A percentile compares a stretch with the other conserved stretches of the same genome.
Conservation (phyloP, 2,888 invertebrate species). For the Amphiduros pacificus region DNA sequence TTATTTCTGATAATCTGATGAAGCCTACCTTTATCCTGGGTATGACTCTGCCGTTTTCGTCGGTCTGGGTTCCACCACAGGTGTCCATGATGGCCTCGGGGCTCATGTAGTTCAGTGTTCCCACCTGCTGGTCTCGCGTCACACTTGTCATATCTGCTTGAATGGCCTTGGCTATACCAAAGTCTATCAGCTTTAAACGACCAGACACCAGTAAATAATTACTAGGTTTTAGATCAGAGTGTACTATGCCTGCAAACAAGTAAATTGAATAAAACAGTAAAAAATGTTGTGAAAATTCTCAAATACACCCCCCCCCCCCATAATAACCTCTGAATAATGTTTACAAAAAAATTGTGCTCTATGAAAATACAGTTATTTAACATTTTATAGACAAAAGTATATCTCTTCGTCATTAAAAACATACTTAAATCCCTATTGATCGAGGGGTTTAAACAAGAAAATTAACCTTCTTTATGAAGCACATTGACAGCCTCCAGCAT, state of each 20-base stretch:
- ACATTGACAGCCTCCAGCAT: slow-evolving; percentile 89
- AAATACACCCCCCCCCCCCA: no score
- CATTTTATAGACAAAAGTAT: not conserved
- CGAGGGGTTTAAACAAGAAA: not conserved
- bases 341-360: no score
- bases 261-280: not conserved
- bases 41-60: slow-evolving; percentile 26
- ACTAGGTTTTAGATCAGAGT: slow-evolving; percentile 94
- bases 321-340: no score
- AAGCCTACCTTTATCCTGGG: no score
- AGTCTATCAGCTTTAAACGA: slow-evolving; percentile 91
- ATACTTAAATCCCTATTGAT: not conserved
- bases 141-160: slow-evolving; percentile 87
- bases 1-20: no score
- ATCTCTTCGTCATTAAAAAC: not conserved
- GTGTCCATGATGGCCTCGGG: slow-evolving; percentile 71
- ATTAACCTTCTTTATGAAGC: slow-evolving; percentile 83
- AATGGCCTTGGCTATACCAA: slow-evolving; percentile 87
- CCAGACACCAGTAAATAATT: slow-evolving; percentile 89
- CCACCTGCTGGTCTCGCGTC: slow-evolving; percentile 71
- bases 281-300: no score
- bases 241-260: slow-evolving; percentile 78
- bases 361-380: no score
- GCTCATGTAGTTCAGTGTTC: slow-evolving; percentile 94
- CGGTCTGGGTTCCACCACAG: slow-evolving; percentile 30